phyloP scores from a whole-genome alignment of 2,888 invertebrate species.

The Dioctria linearis region DNA sequence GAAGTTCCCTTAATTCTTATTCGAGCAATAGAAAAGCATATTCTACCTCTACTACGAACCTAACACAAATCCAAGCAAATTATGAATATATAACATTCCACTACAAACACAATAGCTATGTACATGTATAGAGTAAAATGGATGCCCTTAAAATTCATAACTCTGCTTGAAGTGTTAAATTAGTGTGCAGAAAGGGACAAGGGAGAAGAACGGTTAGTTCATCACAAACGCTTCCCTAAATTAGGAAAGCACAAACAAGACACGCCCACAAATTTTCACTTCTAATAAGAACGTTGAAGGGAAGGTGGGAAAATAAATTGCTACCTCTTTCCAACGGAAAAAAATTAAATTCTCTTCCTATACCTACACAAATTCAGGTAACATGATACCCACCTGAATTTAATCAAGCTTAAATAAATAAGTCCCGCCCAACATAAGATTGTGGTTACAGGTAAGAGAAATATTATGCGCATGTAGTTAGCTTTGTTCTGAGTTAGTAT shows the following conservation, averaged over 20 bases:
- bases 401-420: constrained; percentile 28
- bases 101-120: neutral
- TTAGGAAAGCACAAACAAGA: constrained; percentile 7
- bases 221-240: neutral
- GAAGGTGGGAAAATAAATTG: neutral
- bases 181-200: neutral
- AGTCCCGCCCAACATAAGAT: constrained; percentile 19
- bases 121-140: neutral
- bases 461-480: neutral
- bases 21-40: too few species aligned
- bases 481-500: neutral
- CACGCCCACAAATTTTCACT: constrained; percentile 25
- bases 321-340: neutral
- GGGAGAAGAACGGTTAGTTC: neutral
- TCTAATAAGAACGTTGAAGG: neutral
- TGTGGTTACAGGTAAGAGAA: neutral
- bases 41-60: too few species aligned
- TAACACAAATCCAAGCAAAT: too few species aligned
- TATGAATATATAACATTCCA: neutral
- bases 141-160: neutral
- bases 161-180: neutral
- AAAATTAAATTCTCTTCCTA: neutral
- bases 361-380: neutral
- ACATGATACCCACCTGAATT: constrained; percentile 22
- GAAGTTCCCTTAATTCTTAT: too few species aligned